Evolutionary conservation across 2,888 invertebrate species (phyloP), one percentile per base, ranked within the genome.

Genomic region (Torymus tubicola): DNA sequence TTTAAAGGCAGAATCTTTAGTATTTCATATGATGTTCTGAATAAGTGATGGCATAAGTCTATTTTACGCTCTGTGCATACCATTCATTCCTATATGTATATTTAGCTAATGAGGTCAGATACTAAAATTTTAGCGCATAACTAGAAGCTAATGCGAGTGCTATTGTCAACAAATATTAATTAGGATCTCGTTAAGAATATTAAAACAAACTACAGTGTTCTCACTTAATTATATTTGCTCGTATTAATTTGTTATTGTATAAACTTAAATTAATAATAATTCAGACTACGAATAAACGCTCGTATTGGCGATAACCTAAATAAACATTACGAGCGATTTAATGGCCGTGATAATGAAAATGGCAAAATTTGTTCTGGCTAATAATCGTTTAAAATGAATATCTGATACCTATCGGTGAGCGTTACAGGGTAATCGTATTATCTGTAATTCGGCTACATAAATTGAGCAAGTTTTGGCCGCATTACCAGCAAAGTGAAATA

Each of bases 361-460:
- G 58, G 55, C 16, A 52, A 65, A 67, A 21, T 67, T 14, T 21
- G 14, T 50, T 18, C 31, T 42, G 8, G 18, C 10, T 52, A 52
- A 72, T 42, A 42, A 24, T 21, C 63, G 24, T 60, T 53, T 5
- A 65, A 75, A 75, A 68, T 60, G 21, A 75, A 67, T 75, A 75
- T 52, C 24, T 42, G 65, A 74, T 74, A 64, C n/a, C 21, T 14
- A 57, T 74, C 57, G 13, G 12, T 16, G 42, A 3, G 42, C 24
- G 21, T 74, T 74, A 57, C 52, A 67, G 11, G 14, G 13, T 67
- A 74, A 74, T 58, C 57, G 21, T 12, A 58, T 67, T 67, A 65
- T 50, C 16, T 24, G 31, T 64, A 65, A 65, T 57, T 42, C 52
- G 2, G 13, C 16, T n/a, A 5, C 57, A 12, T 31, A 16, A 69